Percentiles rank a stretch among this genome's conserved stretches.
Conservation (phyloP, 2,888 invertebrate species). For the Heliconius aoede region DNA sequence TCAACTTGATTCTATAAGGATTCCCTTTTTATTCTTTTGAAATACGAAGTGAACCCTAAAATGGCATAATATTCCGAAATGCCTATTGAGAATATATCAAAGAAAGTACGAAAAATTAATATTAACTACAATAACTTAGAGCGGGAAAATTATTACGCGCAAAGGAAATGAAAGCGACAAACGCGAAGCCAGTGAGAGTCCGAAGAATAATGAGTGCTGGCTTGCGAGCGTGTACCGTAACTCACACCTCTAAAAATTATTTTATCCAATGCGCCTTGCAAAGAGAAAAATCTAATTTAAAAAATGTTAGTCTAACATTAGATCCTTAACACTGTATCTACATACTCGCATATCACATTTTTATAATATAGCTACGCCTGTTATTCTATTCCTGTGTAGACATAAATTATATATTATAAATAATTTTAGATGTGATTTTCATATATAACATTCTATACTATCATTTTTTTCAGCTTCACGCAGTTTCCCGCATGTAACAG, state of each 20-base stretch:
- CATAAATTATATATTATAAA: not conserved
- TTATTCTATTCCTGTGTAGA: not conserved
- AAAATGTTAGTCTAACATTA: not conserved
- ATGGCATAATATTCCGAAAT: not conserved
- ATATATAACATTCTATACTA: not conserved
- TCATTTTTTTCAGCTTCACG: not conserved
- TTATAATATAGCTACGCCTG: too few species aligned
- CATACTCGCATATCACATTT: not conserved
- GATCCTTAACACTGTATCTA: not conserved
- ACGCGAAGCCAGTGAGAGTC: conserved; percentile 17
- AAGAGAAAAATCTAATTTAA: not conserved
- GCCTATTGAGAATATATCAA: not conserved
- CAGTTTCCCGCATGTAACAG: not conserved
- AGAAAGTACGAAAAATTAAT: not conserved
- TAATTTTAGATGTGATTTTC: too few species aligned
- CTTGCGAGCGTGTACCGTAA: conserved; percentile 19
- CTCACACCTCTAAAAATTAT: conserved; percentile 25
- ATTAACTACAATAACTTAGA: conserved; percentile 13
- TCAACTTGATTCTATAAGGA: too few species aligned
- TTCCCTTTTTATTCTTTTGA: too few species aligned
- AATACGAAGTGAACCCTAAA: not conserved
- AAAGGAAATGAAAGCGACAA: conserved; percentile 34
- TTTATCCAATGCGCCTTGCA: conserved; percentile 6
- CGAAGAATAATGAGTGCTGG: conserved; percentile 26
- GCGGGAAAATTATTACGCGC: conserved; percentile 16